Conservation (phyloP, 2,113 vertebrate genomes). For the Clarias batrachus region DNA sequence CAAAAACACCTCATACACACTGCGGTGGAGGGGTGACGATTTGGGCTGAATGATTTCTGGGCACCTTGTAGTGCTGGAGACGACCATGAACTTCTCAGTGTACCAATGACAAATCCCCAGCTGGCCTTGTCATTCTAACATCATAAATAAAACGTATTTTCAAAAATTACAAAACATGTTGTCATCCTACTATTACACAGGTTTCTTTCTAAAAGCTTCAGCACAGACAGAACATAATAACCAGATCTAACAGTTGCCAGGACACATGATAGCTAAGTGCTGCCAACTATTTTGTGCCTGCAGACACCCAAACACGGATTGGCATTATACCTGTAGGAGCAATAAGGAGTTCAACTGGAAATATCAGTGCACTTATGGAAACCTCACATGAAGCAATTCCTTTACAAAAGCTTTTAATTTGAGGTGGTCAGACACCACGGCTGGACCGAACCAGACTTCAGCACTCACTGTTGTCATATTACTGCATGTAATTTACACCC, state of each 20-base stretch:
- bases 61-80: too few species aligned
- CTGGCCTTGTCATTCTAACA: background rate
- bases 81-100: too few species aligned
- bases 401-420: constrained; percentile 27
- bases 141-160: background rate
- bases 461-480: background rate
- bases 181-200: background rate
- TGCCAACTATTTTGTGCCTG: constrained; percentile 1
- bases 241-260: background rate
- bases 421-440: background rate
- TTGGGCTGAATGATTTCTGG: too few species aligned
- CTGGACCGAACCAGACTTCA: constrained; percentile 12
- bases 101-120: background rate
- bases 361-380: constrained; percentile 8
- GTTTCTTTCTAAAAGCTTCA: background rate
- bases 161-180: constrained; percentile 14
- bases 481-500: constrained; percentile 14
- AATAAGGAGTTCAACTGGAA: constrained; percentile 14
- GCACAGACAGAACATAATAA: background rate
- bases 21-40: too few species aligned
- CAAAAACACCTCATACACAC: too few species aligned
- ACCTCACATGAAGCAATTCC: constrained; percentile 10
- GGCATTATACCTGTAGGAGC: background rate
- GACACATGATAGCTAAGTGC: background rate
- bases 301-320: constrained; percentile 13